Base-by-base conservation (phyloP, 1,140 invertebrate species). In the Venustaconcha ellipsiformis region DNA sequence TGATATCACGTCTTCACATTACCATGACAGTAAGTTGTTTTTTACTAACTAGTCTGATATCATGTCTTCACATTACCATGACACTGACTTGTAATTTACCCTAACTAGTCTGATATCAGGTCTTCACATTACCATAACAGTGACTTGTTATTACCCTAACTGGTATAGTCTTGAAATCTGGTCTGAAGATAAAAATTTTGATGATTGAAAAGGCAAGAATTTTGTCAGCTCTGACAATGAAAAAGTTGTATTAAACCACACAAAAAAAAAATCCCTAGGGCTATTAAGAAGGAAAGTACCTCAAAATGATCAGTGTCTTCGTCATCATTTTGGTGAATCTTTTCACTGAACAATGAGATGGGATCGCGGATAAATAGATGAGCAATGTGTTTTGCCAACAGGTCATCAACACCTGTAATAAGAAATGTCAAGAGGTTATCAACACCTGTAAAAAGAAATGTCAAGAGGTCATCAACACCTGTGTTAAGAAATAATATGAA, bases 281-380 rank as follows among this genome's bases (percentile, higher is more conserved):
- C 18, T 48, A 26, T 62, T 37, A 14, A 20, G 55, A 67, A 56
- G 14, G 18, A 14, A 81, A 75, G 83, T 90, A 97, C 96, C 92
- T 99, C 99, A 92, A 99, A 99, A 91, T 99, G 98, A 90, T 99
- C 98, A 0, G 96, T 96, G 84, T 99, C 98, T 79, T 95, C 94
- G 30, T 93, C 91, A 90, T 99, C 97, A 89, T 99, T 95, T 87
- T 99, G 97, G 90, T 99, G 88, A 17, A 99, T 92, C 89, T 98
- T 98, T 90, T 99, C 99, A 58, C 94, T 94, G 91, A 99, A 99
- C 48, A 99, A 91, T 20, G 96, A 87, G 0, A 99, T 95, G 0
- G 98, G 95, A 90, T 99, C 99, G 48, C 99, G 92, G 78, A 99
- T 99, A 89, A 99, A 99, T 66, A 99, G 92, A 92, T 99, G 99